phyloP scores from a whole-genome alignment of 2,797 vertebrate genomes.

The Kryptopterus vitreolus region DNA sequence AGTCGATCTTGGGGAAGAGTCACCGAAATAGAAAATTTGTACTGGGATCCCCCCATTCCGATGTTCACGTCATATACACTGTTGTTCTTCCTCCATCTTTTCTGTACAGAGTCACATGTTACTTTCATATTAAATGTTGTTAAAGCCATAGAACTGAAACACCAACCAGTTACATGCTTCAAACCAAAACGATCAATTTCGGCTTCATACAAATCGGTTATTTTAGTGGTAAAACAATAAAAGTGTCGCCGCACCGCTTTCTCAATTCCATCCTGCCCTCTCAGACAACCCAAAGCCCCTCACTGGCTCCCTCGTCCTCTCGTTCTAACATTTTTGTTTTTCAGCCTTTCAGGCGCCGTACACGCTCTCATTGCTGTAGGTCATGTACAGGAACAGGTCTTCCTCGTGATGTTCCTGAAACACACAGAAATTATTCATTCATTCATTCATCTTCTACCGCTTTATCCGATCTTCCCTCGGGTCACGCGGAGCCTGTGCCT shows the following conservation, averaged over 20 bases:
- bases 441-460: no score
- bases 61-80: constrained; percentile 28
- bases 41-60: constrained; percentile 35
- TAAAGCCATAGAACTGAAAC: constrained; percentile 38
- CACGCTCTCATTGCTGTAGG: constrained; percentile 97
- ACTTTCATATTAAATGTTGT: constrained; percentile 44
- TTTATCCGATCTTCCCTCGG: no score
- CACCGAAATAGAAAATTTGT: constrained; percentile 47
- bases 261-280: constrained; percentile 37
- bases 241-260: constrained; percentile 15
- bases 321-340: constrained; percentile 22
- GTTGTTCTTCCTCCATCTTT: constrained; percentile 1
- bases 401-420: constrained; percentile 93
- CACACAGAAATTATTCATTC: constrained; percentile 41
- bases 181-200: constrained; percentile 48
- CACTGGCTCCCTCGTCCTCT: constrained; percentile 13
- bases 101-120: constrained; percentile 23
- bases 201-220: constrained; percentile 61
- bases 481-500: no score
- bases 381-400: constrained; percentile 97
- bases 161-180: constrained; percentile 34
- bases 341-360: constrained; percentile 85
- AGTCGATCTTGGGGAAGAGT: constrained; percentile 60
- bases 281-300: neutral
- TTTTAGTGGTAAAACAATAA: constrained; percentile 63